Base-by-base conservation (phyloP, 1,140 invertebrate species). In the Condylostylus longicornis region DNA sequence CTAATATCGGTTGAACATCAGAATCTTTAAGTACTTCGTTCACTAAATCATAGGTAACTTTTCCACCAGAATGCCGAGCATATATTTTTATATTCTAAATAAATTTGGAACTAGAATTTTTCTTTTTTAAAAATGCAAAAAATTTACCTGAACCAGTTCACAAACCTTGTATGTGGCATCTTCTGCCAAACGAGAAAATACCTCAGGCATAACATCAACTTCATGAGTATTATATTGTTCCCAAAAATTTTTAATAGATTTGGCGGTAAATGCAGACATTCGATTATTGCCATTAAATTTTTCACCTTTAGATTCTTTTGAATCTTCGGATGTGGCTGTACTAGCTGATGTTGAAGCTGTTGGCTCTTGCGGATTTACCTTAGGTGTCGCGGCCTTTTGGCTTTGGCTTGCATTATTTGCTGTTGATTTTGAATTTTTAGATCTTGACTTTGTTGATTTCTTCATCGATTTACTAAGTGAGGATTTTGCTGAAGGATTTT, bases 141-240 rank as follows among this genome's bases (percentile, higher is more conserved):
- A 18, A 21, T 19, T 13, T 40, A 60, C 57, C 45, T 60, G 60
- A 6, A 56, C 47, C 6, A 60, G 35, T 34, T 60, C 55, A 57
- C 58, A 58, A 7, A 61, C 25, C 42, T 58, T 60, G 37, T 61
- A 61, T 20, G 57, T 57, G 3, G 48, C 58, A 45, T 60, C 57
- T 34, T 61, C 58, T 0, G 58, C 58, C 4, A 61, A 35, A 1
- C 47, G 46, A 0, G 54, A 37, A 27, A 50, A 60, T 12, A 60
- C 53, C 25, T 60, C 58, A 23, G 52, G 45, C 0, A 51, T 52
- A 9, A 60, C 34, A 13, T 60, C 58, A 12, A 51, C 47, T 37
- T 60, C 54, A n/a, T 53, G 58, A 35, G 54, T 53, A 35, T 60
- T 50, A 32, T 58, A 46, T 41, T 61, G 58, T 35, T 61, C 58